phyloP scores from a whole-genome alignment of 2,113 vertebrate genomes.

The Egretta garzetta region DNA sequence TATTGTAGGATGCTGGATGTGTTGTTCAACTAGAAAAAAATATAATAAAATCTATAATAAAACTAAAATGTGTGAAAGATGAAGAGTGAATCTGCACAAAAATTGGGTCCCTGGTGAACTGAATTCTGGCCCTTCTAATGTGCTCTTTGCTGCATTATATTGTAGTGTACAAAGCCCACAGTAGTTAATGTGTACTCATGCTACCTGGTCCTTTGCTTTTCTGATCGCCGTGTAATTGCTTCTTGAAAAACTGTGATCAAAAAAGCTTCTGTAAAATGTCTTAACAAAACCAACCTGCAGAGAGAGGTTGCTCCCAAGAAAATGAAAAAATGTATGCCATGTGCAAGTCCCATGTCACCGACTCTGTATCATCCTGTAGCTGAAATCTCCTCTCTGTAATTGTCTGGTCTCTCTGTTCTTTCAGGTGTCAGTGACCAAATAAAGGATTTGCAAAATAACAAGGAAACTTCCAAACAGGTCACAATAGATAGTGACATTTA shows the following conservation, averaged over 20 bases:
- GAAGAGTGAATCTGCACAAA: not conserved
- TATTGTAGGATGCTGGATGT: not conserved
- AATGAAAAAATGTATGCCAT: not conserved
- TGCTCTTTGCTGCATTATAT: not conserved
- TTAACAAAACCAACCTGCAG: not conserved
- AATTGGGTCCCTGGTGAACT: not conserved
- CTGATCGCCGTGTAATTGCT: not conserved
- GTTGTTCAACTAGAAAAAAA: not conserved
- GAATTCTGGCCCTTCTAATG: not conserved
- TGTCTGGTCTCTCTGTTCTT: not conserved
- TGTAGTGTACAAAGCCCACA: not conserved
- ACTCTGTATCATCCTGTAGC: not conserved
- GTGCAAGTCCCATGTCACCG: not conserved
- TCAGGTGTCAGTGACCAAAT: not conserved
- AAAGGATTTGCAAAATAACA: not conserved
- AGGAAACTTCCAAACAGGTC: not conserved
- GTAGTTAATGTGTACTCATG: not conserved
- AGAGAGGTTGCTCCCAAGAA: not conserved
- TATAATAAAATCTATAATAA: not conserved
- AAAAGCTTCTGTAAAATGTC: not conserved
- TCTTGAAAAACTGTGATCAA: not conserved
- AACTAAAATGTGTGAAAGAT: not conserved
- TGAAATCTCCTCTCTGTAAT: not conserved
- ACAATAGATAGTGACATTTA: not conserved
- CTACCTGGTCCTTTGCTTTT: not conserved